Conservation (phyloP, 2,888 invertebrate species). For the Brenthis ino region DNA sequence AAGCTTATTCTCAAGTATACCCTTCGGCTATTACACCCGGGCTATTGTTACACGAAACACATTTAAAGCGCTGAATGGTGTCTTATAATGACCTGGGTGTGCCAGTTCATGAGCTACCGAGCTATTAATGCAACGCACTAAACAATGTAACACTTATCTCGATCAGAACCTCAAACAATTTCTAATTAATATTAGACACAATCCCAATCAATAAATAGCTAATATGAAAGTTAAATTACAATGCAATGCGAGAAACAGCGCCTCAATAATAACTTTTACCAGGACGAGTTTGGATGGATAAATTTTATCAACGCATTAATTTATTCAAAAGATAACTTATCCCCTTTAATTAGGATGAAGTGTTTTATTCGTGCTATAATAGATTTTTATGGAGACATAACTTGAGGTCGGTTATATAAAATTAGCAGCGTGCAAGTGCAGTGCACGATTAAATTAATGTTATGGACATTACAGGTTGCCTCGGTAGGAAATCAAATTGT, state of each 20-base stretch:
- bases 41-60: slow-evolving; percentile 71
- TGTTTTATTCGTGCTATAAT: slow-evolving; percentile 29
- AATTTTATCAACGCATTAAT: slow-evolving; percentile 44
- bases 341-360: slow-evolving; percentile 33
- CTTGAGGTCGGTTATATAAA: slow-evolving; percentile 19
- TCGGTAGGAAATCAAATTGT: slow-evolving; percentile 8
- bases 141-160: slow-evolving; percentile 64
- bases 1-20: slow-evolving; percentile 66
- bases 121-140: slow-evolving; percentile 55
- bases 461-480: slow-evolving; percentile 4
- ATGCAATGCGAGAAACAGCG: slow-evolving; percentile 41
- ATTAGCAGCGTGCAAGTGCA: slow-evolving; percentile 20
- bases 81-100: slow-evolving; percentile 69
- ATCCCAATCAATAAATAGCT: slow-evolving; percentile 69
- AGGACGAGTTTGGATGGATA: slow-evolving; percentile 55
- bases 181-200: slow-evolving; percentile 72
- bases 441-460: slow-evolving; percentile 8
- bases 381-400: slow-evolving; percentile 30
- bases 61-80: slow-evolving; percentile 63
- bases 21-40: slow-evolving; percentile 65
- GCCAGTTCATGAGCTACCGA: slow-evolving; percentile 57
- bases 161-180: slow-evolving; percentile 59
- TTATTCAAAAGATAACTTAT: slow-evolving; percentile 40
- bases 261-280: slow-evolving; percentile 52
- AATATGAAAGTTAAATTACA: slow-evolving; percentile 72